Evolutionary conservation across 2,797 vertebrate species (phyloP).

Genomic region (Gila robusta): DNA sequence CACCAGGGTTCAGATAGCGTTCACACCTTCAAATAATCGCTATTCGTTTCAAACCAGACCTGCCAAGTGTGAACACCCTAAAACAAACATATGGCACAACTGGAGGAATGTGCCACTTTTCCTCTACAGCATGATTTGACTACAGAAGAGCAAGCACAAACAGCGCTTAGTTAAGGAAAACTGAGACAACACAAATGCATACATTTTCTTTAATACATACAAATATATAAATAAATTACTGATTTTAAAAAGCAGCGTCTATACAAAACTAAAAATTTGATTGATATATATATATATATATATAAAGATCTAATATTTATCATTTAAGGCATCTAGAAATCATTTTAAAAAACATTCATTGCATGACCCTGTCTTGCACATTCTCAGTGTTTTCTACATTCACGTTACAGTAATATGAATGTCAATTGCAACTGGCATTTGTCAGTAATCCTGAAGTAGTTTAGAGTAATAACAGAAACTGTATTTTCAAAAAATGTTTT

Average conservation of each 20-base stretch:
- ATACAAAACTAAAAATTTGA: not conserved
- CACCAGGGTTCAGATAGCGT: not conserved
- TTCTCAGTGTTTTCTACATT: not conserved
- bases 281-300: no score
- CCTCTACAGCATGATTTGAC: not conserved
- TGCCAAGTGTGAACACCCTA: not conserved
- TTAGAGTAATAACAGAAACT: not conserved
- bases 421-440: not conserved
- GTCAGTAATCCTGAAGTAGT: not conserved
- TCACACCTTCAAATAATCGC: not conserved
- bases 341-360: not conserved
- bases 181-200: not conserved
- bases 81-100: not conserved
- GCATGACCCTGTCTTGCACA: not conserved
- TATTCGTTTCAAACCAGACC: not conserved
- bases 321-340: constrained; percentile 28
- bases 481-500: not conserved
- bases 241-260: constrained; percentile 27
- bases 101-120: not conserved
- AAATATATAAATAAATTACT: constrained; percentile 42
- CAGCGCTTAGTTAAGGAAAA: not conserved
- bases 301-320: not conserved
- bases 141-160: not conserved
- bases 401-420: not conserved
- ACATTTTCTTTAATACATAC: constrained; percentile 41